Conservation (phyloP, 2,888 invertebrate species). For the Patella caerulea region DNA sequence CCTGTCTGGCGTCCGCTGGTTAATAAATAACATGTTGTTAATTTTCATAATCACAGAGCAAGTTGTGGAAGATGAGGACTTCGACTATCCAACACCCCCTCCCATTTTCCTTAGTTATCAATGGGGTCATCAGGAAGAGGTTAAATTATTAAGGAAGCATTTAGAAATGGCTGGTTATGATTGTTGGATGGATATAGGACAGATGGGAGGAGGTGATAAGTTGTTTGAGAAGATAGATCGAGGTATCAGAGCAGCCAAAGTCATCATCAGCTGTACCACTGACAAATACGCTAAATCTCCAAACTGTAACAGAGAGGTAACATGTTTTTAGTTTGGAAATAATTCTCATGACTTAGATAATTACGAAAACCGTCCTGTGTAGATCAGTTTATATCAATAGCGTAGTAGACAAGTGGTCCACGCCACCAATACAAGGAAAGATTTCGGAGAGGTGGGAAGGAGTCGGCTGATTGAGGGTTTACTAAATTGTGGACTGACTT, state of each 20-base stretch:
- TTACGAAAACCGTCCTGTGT: too few relatives aligned
- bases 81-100: constrained; percentile 41
- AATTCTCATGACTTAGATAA: not conserved
- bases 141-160: constrained; percentile 60
- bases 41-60: constrained; percentile 37
- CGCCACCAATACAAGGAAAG: too few relatives aligned
- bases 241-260: constrained; percentile 63
- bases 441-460: too few relatives aligned
- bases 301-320: constrained; percentile 68
- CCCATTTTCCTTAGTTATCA: constrained; percentile 63
- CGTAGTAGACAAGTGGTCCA: too few relatives aligned
- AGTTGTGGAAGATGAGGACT: constrained; percentile 47
- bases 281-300: constrained; percentile 66
- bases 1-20: too few relatives aligned
- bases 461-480: too few relatives aligned
- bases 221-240: constrained; percentile 66
- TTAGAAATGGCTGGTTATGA: constrained; percentile 64
- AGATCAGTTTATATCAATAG: too few relatives aligned
- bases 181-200: constrained; percentile 69
- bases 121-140: constrained; percentile 66
- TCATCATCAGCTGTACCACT: constrained; percentile 61
- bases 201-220: constrained; percentile 70
- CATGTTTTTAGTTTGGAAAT: not conserved
- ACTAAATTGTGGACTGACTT: too few relatives aligned
- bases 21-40: too few relatives aligned